A percentile compares a stretch with the other conserved stretches of the same genome.
phyloP scores from a whole-genome alignment of 2,888 invertebrate genomes.

The Drosophila hamatofila region DNA sequence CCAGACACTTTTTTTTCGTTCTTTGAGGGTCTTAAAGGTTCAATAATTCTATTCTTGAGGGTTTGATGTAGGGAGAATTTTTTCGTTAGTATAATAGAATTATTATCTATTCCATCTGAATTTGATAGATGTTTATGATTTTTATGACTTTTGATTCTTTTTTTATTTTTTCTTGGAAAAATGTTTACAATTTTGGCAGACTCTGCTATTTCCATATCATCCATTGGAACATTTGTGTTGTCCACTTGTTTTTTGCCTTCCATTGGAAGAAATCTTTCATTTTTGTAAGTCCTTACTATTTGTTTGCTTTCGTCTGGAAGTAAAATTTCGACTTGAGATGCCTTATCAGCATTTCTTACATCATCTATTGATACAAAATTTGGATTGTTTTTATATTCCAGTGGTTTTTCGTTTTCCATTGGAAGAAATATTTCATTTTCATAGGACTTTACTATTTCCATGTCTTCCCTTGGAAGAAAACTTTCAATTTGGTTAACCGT shows the following conservation, averaged over 20 bases:
- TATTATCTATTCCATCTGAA: neutral
- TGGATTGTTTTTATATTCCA: neutral
- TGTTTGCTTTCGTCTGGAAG: neutral
- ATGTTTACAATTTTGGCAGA: neutral
- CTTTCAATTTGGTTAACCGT: neutral
- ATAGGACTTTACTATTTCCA: neutral
- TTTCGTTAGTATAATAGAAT: neutral
- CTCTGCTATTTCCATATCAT: neutral
- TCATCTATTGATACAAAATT: too few species aligned
- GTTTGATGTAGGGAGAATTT: neutral
- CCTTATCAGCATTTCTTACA: neutral
- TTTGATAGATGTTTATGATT: neutral
- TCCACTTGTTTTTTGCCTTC: neutral
- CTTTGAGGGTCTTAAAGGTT: neutral
- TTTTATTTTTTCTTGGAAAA: neutral
- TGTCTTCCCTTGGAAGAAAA: neutral
- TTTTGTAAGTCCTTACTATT: neutral
- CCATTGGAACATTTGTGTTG: too few species aligned
- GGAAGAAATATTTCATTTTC: neutral
- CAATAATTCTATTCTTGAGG: neutral
- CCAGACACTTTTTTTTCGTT: neutral
- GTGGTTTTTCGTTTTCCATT: neutral
- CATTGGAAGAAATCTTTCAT: neutral
- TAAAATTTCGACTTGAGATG: neutral
- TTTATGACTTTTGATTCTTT: neutral